These are phyloP conservation scores for Phortica okadai DNA, from an alignment of 2,888 invertebrate genomes.

Conservation along the genomic window DNA sequence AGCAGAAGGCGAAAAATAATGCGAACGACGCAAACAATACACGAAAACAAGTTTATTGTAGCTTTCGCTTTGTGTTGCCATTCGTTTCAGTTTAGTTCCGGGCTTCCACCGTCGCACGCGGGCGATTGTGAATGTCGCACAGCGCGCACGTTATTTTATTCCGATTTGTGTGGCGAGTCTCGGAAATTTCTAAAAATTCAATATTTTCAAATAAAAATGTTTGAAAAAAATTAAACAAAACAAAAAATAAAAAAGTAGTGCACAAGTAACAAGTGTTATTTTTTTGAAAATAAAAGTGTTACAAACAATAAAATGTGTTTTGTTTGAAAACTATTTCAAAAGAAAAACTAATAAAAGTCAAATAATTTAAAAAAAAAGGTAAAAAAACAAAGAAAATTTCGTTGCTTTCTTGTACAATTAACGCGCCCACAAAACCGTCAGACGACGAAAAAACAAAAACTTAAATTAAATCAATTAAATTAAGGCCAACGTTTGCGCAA, in stretches of 20 bases:
- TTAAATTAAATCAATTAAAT: neutral
- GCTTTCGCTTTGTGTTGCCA: conserved; percentile 23
- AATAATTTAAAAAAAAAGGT: conserved; percentile 14
- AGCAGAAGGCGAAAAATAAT: neutral
- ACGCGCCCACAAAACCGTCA: neutral
- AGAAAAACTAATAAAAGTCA: neutral
- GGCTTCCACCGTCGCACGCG: conserved; percentile 38
- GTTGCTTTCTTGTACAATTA: neutral
- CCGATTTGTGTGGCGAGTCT: neutral
- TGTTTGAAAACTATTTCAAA: neutral
- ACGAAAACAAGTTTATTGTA: conserved; percentile 28
- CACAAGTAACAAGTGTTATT: neutral
- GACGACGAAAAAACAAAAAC: too few species aligned
- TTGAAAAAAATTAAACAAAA: neutral
- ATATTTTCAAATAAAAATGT: neutral
- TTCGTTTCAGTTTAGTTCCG: conserved; percentile 42
- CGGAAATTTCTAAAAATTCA: neutral
- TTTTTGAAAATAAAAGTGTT: neutral
- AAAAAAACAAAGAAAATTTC: neutral
- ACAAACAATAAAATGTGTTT: conserved; percentile 10
- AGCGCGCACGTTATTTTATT: neutral
- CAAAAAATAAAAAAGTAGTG: neutral
- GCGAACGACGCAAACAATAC: neutral
- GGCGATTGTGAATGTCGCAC: conserved; percentile 31
- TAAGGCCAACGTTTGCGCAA: neutral